Evolutionary conservation across 2,888 invertebrate species (phyloP).

Genomic region (Bibio marci): DNA sequence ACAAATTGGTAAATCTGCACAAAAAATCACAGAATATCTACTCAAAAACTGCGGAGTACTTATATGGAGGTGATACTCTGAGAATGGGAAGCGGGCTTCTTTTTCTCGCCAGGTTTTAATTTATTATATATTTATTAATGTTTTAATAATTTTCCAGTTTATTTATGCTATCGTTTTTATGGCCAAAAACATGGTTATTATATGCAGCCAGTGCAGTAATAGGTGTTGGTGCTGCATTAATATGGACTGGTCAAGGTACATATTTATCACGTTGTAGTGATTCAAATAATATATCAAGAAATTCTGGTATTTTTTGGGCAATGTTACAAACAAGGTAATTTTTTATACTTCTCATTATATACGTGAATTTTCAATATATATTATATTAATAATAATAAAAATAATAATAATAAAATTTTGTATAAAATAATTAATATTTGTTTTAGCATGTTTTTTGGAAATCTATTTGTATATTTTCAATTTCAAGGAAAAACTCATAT

Average conservation of each 20-base stretch:
- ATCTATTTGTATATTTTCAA: constrained; percentile 82
- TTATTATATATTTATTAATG: too few relatives aligned
- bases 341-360: too few relatives aligned
- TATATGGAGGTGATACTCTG: too few relatives aligned
- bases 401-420: too few relatives aligned
- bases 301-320: constrained; percentile 95
- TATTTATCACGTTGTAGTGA: constrained; percentile 84
- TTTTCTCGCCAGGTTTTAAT: too few relatives aligned
- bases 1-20: too few relatives aligned
- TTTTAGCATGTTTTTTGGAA: constrained; percentile 90
- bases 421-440: too few relatives aligned
- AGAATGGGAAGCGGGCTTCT: too few relatives aligned
- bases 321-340: constrained; percentile 76
- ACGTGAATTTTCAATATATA: too few relatives aligned
- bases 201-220: constrained; percentile 73
- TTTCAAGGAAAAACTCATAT: constrained; percentile 69
- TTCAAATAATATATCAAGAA: constrained; percentile 71
- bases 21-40: too few relatives aligned
- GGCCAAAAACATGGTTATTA: constrained; percentile 65
- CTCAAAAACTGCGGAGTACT: too few relatives aligned
- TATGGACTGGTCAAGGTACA: constrained; percentile 94
- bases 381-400: constrained; percentile 84
- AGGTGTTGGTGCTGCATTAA: constrained; percentile 81
- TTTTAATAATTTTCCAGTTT: constrained; percentile 41
- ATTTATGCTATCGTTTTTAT: constrained; percentile 78